Base-by-base conservation (phyloP, 2,888 invertebrate species). In the Thymelicus sylvestris region DNA sequence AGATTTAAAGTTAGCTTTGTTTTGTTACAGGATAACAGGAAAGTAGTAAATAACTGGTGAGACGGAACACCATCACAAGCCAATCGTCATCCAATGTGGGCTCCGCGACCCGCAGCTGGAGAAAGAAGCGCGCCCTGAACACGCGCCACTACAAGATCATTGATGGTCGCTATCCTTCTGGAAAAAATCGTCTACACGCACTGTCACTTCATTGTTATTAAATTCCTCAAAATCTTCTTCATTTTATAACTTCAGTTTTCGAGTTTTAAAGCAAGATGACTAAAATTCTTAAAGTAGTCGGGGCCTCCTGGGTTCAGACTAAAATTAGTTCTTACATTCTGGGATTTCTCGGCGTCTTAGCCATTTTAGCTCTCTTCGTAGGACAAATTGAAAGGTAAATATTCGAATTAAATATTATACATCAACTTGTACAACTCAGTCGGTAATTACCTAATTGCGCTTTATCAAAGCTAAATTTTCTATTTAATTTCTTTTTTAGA, bases 231-330 rank as follows among this genome's bases (percentile, higher is more conserved):
- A 77, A 92, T 94, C 72, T 94, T 93, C 80, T 92, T 91, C 75
- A 94, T 94, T 78, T 93, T 90, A 92, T 94, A 94, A 88, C 84
- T 79, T 79, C 75, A 77, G 78, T 78, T 67, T 77, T 77, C 44
- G 12, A 44, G 12, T 82, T 77, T 68, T 72, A 71, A 74, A 62
- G 24, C 31, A 59, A 82, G 83, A 93, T 92, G 93, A 89, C 83
- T 80, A 95, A 95, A 86, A 96, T 96, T 94, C 90, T 97, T 86
- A 97, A 97, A 94, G 96, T 97, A 75, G 96, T 97, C 73, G 97
- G 97, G 79, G 96, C 97, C 84, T 96, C 96, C 70, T 96, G 96
- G 96, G 94, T 96, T 80, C 96, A 96, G 87, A 96, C 96, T 74
- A 95, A 96, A 85, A 95, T 96, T 82, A 96, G 96, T 84, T 96